Conservation (phyloP, 2,113 vertebrate species). For the Fregata magnificens region DNA sequence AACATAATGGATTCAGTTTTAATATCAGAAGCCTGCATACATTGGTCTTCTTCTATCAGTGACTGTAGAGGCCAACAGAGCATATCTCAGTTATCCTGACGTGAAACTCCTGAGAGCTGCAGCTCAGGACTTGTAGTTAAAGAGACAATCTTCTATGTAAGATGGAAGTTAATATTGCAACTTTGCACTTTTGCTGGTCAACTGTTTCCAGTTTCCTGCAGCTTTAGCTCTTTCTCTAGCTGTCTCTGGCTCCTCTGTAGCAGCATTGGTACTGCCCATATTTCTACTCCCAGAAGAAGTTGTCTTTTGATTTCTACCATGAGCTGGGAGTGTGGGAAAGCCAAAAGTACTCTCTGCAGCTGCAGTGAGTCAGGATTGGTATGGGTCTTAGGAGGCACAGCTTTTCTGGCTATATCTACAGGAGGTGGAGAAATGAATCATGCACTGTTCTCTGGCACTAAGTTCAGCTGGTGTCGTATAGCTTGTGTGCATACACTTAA, state of each 20-base stretch:
- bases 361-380: accelerated
- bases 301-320: background rate
- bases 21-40: background rate
- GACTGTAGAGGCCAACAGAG: background rate
- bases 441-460: background rate
- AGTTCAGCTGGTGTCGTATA: background rate
- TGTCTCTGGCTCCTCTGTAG: background rate
- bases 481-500: background rate
- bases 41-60: background rate
- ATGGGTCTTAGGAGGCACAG: background rate
- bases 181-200: background rate
- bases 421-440: background rate
- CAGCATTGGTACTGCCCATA: background rate
- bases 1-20: background rate
- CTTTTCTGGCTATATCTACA: background rate
- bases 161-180: background rate
- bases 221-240: background rate
- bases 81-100: background rate
- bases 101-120: background rate
- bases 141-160: background rate
- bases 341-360: background rate
- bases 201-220: background rate
- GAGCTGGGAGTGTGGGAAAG: background rate
- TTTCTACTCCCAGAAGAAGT: background rate
- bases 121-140: background rate